These are phyloP conservation scores for Amphipoea oculea DNA, from an alignment of 2,888 invertebrate species.

Conservation along the genomic window DNA sequence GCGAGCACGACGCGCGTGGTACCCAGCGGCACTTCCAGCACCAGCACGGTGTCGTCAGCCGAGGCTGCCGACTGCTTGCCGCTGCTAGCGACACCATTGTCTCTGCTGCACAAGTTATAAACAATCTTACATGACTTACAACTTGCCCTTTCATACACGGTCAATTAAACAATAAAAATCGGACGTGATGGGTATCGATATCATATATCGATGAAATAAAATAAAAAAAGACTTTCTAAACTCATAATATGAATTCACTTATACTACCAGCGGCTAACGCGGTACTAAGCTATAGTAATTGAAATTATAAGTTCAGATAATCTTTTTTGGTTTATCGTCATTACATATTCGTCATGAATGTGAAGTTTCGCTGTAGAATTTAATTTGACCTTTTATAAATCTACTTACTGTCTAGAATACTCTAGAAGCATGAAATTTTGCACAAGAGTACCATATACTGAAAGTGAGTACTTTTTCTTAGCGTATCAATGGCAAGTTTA, in stretches of 20 bases:
- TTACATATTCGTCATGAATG: neutral
- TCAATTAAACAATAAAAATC: neutral
- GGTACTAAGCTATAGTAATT: neutral
- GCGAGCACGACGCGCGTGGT: constrained; percentile 93
- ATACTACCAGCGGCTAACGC: too few relatives aligned
- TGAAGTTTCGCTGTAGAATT: too few relatives aligned
- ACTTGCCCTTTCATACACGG: neutral
- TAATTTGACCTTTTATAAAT: neutral
- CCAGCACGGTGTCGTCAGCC: constrained; percentile 94
- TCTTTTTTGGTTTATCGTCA: neutral
- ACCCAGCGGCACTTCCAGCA: constrained; percentile 93
- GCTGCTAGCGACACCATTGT: constrained; percentile 19
- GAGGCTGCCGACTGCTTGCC: constrained; percentile 57
- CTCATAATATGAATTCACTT: neutral
- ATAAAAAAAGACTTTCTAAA: too few relatives aligned
- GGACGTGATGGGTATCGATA: neutral
- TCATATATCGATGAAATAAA: too few relatives aligned
- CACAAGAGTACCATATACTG: neutral
- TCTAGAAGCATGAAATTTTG: neutral
- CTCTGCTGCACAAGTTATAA: constrained; percentile 40
- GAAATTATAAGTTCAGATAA: neutral
- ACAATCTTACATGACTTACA: neutral
- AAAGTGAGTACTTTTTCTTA: neutral
- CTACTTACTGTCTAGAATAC: neutral
- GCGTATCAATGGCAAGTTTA: too few relatives aligned